phyloP scores from a whole-genome alignment of 2,888 invertebrate species.

The Cheilosia pagana region DNA sequence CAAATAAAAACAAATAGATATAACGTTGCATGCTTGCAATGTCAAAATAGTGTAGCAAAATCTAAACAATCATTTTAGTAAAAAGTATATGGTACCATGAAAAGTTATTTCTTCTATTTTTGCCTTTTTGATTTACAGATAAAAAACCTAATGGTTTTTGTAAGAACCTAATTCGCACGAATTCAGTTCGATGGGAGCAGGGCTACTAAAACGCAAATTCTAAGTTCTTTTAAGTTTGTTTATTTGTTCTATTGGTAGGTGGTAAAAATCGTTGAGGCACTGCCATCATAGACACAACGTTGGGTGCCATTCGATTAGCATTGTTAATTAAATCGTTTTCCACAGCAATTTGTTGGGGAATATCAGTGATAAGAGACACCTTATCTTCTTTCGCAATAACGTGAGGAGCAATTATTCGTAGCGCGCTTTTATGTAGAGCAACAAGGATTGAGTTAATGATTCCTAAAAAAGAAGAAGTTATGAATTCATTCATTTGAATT shows the following conservation, averaged over 20 bases:
- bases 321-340: slow-evolving; percentile 61
- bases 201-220: background rate
- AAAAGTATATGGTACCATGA: too few relatives aligned
- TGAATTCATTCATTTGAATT: background rate
- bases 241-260: slow-evolving; percentile 33
- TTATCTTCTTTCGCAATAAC: slow-evolving; percentile 6
- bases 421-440: slow-evolving; percentile 29
- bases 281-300: slow-evolving; percentile 47
- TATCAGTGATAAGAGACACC: slow-evolving; percentile 17
- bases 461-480: slow-evolving; percentile 41
- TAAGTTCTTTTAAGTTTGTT: background rate
- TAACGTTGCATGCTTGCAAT: too few relatives aligned
- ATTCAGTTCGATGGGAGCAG: too few relatives aligned
- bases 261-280: slow-evolving; percentile 34
- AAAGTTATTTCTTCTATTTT: too few relatives aligned
- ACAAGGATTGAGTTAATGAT: slow-evolving; percentile 70
- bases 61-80: too few relatives aligned
- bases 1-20: background rate
- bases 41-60: too few relatives aligned
- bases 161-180: too few relatives aligned
- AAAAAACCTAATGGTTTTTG: too few relatives aligned
- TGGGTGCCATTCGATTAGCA: slow-evolving; percentile 64
- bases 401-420: slow-evolving; percentile 61
- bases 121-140: too few relatives aligned
- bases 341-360: slow-evolving; percentile 50